Percentiles rank a stretch among this genome's conserved stretches.
These are phyloP conservation scores for Muntiacus muntjak DNA, from an alignment of 2,113 vertebrate species.

Conservation along the genomic window DNA sequence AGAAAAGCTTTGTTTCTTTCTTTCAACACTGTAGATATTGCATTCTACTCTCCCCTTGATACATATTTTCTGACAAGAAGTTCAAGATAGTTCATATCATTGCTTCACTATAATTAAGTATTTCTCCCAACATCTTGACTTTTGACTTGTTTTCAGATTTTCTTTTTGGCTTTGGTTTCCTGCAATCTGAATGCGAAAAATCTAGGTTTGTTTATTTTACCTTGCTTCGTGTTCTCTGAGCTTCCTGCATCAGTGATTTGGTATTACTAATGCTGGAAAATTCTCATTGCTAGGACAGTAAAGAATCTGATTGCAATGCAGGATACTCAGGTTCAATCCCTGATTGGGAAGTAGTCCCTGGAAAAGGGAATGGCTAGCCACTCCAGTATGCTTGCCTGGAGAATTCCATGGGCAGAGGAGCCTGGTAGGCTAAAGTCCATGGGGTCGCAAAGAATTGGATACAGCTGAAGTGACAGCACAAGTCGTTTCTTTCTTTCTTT, in stretches of 20 bases:
- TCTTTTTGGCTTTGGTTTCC: neutral
- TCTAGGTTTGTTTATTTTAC: neutral
- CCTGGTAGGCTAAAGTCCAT: neutral
- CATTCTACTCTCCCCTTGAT: neutral
- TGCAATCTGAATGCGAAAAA: neutral
- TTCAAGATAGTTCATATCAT: neutral
- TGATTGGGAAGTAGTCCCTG: neutral
- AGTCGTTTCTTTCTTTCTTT: neutral
- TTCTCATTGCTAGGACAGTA: neutral
- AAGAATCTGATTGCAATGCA: neutral
- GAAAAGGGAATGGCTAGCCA: neutral
- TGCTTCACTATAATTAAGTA: neutral
- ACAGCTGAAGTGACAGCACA: neutral
- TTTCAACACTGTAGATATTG: neutral
- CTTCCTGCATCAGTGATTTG: neutral
- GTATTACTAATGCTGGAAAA: neutral
- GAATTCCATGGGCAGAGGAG: neutral
- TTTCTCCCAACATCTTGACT: neutral
- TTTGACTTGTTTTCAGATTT: neutral
- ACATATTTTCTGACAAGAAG: neutral
- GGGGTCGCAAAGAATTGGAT: neutral
- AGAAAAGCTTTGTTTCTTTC: neutral
- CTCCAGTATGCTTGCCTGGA: neutral
- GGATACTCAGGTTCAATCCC: neutral
- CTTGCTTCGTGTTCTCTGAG: neutral